Conservation (phyloP, 2,113 vertebrate species). For the Chaenocephalus aceratus region DNA sequence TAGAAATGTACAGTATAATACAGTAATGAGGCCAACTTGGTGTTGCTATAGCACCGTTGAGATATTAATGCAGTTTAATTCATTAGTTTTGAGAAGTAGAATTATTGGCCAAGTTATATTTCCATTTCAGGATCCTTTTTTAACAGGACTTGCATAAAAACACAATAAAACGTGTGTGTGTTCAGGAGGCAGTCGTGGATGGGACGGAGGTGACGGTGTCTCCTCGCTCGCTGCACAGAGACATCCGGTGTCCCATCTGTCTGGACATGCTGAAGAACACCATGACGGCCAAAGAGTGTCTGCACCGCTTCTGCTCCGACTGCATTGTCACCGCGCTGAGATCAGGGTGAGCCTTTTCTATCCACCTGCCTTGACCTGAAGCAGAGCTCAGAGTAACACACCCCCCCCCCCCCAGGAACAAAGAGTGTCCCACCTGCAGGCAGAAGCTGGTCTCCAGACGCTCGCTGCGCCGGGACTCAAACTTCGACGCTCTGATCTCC, state of each 20-base stretch:
- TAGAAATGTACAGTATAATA: too few relatives aligned
- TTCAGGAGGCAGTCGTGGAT: conserved; percentile 91
- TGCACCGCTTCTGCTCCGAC: conserved; percentile 93
- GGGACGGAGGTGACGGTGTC: conserved; percentile 92
- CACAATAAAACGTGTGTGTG: not conserved
- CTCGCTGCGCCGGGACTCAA: conserved; percentile 90
- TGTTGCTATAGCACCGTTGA: too few relatives aligned
- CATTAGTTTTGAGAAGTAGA: too few relatives aligned
- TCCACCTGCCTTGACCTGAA: too few relatives aligned
- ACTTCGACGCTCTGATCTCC: conserved; percentile 93
- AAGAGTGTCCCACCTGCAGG: conserved; percentile 92
- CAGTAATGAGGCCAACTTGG: too few relatives aligned
- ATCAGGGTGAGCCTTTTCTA: conserved; percentile 83
- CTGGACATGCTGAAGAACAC: conserved; percentile 96
- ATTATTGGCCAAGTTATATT: not conserved
- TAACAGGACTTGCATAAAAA: not conserved
- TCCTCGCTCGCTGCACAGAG: conserved; percentile 90
- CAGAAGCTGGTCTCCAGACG: conserved; percentile 94
- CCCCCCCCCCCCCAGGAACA: conserved; percentile 84
- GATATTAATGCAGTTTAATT: too few relatives aligned
- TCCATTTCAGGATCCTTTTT: not conserved
- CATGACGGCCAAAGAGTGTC: conserved; percentile 95
- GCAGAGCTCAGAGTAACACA: too few relatives aligned
- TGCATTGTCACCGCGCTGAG: conserved; percentile 93
- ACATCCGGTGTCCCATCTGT: conserved; percentile 95